Base-by-base conservation (phyloP, 2,888 invertebrate genomes). In the Drosophila lutescens region DNA sequence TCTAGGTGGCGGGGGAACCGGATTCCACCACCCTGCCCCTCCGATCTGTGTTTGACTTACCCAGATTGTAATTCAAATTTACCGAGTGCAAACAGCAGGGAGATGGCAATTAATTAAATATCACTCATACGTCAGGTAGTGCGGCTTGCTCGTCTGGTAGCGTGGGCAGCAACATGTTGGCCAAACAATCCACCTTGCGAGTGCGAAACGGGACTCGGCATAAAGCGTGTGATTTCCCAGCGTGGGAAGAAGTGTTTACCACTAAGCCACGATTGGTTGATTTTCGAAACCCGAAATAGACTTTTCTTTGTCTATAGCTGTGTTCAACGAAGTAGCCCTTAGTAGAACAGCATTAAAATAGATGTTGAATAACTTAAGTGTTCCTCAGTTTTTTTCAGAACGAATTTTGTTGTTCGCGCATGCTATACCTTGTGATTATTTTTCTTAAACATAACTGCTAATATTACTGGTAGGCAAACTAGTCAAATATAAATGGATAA, bases 41-140 rank as follows among this genome's bases (percentile, higher is more conserved):
- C 12, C 15, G 10, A 10, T 12, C 30, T 23, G 12, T 56, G 43
- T 67, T 65, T 56, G 49, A 67, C 32, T 67, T 44, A 20, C 49
- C 55, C 40, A 32, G 41, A 34, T 23, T 50, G 55, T 38, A 55
- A 67, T 56, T 56, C 55, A 67, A 55, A 55, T 49, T 68, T 56
- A 44, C 56, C 17, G 30, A 50, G 67, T 32, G 36, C 67, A 66
- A 66, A 66, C 54, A 69, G 65, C 56, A 57, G 69, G 60, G 65
- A 77, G 73, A 72, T 59, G 72, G 65, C 58, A 76, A 76, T 81
- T 84, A 86, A 83, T 84, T 84, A 83, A 81, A 81, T 81, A 84
- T 81, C 77, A 79, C 76, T 79, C 81, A 77, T 74, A 72, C 71
- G 81, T 68, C 84, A 80, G 54, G 41, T 53, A 53, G 20, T 17